Evolutionary conservation across 2,113 vertebrate species (phyloP).

Genomic region (Pheucticus melanocephalus): DNA sequence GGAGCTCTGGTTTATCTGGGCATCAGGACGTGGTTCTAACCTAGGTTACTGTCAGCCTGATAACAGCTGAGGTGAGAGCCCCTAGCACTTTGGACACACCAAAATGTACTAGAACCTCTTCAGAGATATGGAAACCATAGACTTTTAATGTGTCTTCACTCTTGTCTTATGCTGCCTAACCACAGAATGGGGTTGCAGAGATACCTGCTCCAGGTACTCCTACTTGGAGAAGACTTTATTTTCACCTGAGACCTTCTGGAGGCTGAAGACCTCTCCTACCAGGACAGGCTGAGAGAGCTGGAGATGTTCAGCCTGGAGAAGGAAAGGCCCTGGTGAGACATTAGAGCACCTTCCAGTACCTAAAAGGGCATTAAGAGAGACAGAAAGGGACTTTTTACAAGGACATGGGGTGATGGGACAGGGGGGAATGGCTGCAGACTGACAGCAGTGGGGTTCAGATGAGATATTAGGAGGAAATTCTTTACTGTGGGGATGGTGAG

Average conservation of each 20-base stretch:
- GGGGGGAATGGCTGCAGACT: not conserved
- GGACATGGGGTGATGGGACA: not conserved
- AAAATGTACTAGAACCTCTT: not conserved
- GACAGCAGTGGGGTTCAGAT: not conserved
- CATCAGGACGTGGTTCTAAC: not conserved
- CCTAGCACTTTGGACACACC: not conserved
- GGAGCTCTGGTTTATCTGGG: not conserved
- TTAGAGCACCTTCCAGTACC: not conserved
- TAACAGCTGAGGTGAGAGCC: not conserved
- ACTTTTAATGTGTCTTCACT: not conserved
- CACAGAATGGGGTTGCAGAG: not conserved
- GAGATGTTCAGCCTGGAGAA: not conserved
- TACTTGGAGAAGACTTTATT: not conserved
- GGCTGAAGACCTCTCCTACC: accelerated
- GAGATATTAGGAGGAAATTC: not conserved
- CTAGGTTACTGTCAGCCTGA: not conserved
- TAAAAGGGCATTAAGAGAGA: not conserved
- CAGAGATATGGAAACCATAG: not conserved
- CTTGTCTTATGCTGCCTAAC: not conserved
- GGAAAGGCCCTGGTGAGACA: accelerated
- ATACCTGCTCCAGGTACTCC: not conserved
- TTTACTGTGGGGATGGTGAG: not conserved
- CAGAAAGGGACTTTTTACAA: not conserved
- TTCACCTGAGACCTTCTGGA: not conserved
- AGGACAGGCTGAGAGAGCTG: not conserved